Conservation (phyloP, 2,888 invertebrate species). For the Ornithoptera priamus region DNA sequence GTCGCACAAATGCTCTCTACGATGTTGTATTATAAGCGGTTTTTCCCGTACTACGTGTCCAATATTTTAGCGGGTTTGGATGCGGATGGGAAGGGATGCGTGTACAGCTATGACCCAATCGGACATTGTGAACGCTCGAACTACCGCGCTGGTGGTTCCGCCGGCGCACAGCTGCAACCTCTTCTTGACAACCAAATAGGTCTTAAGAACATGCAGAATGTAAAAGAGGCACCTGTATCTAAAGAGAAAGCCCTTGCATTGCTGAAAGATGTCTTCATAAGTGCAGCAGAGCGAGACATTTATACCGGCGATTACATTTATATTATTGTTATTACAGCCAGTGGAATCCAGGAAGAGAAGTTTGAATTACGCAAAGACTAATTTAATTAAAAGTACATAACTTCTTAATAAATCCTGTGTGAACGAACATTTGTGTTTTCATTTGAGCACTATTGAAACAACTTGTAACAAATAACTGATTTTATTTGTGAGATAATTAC, state of each 20-base stretch:
- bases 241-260: slow-evolving; percentile 91
- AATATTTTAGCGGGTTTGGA: slow-evolving; percentile 97
- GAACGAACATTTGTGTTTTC: slow-evolving; percentile 33
- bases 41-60: slow-evolving; percentile 98
- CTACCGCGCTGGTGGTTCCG: slow-evolving; percentile 94
- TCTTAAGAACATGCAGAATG: slow-evolving; percentile 90
- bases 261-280: slow-evolving; percentile 97
- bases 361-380: slow-evolving; percentile 94
- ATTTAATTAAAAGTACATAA: slow-evolving; percentile 54
- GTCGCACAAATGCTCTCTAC: slow-evolving; percentile 97
- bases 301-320: slow-evolving; percentile 96
- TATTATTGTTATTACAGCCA: slow-evolving; percentile 92
- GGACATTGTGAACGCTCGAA: slow-evolving; percentile 94
- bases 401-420: slow-evolving; percentile 40
- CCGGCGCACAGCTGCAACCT: slow-evolving; percentile 94
- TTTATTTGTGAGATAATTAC: slow-evolving; percentile 65
- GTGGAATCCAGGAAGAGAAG: slow-evolving; percentile 87
- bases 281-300: slow-evolving; percentile 98
- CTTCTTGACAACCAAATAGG: slow-evolving; percentile 98
- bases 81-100: slow-evolving; percentile 94
- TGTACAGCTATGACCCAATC: slow-evolving; percentile 98
- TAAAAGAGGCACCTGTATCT: slow-evolving; percentile 81
- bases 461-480: slow-evolving; percentile 60
- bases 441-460: slow-evolving; percentile 17
- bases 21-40: slow-evolving; percentile 96